phyloP scores from a whole-genome alignment of 2,797 vertebrate genomes.

The Psittacula echo region DNA sequence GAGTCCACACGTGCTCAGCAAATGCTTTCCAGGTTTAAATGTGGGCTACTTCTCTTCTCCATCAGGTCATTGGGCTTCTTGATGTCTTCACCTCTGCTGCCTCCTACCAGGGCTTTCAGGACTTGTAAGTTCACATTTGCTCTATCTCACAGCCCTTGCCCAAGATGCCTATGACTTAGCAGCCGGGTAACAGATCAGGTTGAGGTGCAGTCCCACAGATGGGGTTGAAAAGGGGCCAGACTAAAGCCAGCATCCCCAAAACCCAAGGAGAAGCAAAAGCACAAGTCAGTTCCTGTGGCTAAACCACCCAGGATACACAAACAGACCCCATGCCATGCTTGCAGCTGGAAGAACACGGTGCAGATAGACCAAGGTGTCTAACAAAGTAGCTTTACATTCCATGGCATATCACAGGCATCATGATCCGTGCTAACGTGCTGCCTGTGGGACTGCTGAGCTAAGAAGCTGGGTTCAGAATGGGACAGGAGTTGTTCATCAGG shows the following conservation, averaged over 20 bases:
- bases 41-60: constrained; percentile 36
- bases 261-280: neutral
- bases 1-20: neutral
- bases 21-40: neutral
- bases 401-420: accelerated
- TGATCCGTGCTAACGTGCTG: neutral
- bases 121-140: constrained; percentile 88
- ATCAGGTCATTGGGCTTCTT: constrained; percentile 92
- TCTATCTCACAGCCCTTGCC: neutral
- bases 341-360: neutral
- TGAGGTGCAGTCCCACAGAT: neutral
- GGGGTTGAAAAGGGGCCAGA: neutral
- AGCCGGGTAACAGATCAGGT: accelerated
- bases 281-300: neutral
- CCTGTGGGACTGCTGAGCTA: neutral
- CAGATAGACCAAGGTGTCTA: accelerated
- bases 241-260: neutral
- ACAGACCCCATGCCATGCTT: neutral
- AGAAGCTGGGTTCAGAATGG: neutral
- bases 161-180: neutral
- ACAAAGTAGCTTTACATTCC: neutral
- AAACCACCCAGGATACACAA: neutral
- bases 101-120: constrained; percentile 87
- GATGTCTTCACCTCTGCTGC: constrained; percentile 91
- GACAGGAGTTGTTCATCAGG: neutral